phyloP scores from a whole-genome alignment of 2,888 invertebrate genomes.

The Anthophora plumipes region DNA sequence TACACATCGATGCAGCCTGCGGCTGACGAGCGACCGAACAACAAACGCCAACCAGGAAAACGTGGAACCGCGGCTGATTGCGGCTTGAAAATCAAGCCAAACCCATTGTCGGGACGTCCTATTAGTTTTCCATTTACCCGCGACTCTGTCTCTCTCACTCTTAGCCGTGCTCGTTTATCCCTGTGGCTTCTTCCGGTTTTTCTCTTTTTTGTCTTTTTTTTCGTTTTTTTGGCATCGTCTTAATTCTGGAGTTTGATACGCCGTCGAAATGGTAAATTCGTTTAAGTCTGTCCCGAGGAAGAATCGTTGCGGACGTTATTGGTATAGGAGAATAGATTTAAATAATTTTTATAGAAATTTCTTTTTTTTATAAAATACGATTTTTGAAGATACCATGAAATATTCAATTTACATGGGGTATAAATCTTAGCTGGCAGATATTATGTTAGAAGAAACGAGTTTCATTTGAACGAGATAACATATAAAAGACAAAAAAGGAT shows the following conservation, averaged over 20 bases:
- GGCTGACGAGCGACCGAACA: constrained; percentile 79
- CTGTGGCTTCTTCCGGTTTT: neutral
- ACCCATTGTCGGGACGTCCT: constrained; percentile 75
- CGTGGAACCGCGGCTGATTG: constrained; percentile 74
- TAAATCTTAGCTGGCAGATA: no score
- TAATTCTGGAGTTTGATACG: constrained; percentile 1
- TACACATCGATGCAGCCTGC: constrained; percentile 73
- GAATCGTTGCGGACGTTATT: no score
- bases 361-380: no score
- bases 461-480: no score
- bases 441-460: no score
- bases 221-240: constrained; percentile 20
- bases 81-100: constrained; percentile 77
- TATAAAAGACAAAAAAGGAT: no score
- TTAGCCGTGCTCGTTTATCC: no score
- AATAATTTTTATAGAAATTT: no score
- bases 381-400: no score
- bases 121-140: constrained; percentile 75
- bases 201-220: neutral
- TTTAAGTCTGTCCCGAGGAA: no score
- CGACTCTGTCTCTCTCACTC: constrained; percentile 36
- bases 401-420: no score
- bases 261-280: neutral
- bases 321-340: no score
- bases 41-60: constrained; percentile 77